These are phyloP conservation scores for Pseudachorutes palmiensis DNA, from an alignment of 1,140 invertebrate species.

Conservation along the genomic window DNA sequence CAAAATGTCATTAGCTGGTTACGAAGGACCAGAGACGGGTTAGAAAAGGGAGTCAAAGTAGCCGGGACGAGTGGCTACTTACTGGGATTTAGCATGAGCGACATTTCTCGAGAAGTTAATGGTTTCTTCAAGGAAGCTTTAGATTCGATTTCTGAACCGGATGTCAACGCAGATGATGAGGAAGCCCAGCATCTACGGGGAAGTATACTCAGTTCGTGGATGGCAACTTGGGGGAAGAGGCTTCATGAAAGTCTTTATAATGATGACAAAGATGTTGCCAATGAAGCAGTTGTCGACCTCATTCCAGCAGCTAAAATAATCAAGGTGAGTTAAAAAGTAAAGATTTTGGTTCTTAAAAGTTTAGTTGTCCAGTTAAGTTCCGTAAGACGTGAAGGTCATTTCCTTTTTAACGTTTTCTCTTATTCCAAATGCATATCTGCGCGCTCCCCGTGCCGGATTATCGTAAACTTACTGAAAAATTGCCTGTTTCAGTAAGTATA, in stretches of 20 bases:
- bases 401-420: too few species aligned
- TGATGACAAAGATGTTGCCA: neutral
- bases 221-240: neutral
- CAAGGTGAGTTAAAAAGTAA: neutral
- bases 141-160: neutral
- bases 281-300: neutral
- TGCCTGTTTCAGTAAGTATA: neutral
- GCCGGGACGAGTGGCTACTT: constrained; percentile 11
- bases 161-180: neutral
- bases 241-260: neutral
- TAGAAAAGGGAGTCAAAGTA: neutral
- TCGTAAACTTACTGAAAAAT: neutral
- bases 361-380: neutral
- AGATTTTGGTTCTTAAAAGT: neutral
- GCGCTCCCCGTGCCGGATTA: neutral
- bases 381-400: too few species aligned
- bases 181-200: neutral
- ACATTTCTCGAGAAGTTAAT: constrained; percentile 11
- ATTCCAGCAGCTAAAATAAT: constrained; percentile 1
- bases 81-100: constrained; percentile 6
- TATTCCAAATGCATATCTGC: neutral
- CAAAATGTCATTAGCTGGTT: constrained; percentile 18
- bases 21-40: neutral
- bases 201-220: neutral
- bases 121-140: constrained; percentile 5